phyloP scores from a whole-genome alignment of 35 echinoderm and acorn worm species.

The Anneissia japonica region DNA sequence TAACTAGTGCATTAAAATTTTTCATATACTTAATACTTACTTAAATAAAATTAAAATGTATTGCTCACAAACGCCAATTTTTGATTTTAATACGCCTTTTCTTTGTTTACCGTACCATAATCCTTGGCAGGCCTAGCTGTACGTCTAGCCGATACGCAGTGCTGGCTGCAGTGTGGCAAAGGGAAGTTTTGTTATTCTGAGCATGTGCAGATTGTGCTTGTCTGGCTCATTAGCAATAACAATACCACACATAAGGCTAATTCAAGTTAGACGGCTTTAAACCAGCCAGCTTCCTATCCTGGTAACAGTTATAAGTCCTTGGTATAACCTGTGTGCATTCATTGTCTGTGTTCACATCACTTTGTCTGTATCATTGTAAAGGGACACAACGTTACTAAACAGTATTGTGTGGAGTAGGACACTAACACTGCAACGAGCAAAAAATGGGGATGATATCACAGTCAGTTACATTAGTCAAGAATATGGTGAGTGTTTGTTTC shows the following conservation, averaged over 20 bases:
- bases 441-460: conserved; percentile 58
- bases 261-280: background rate
- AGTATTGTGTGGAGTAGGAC: conserved; percentile 39
- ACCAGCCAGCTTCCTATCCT: background rate
- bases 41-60: too few relatives aligned
- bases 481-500: conserved; percentile 48
- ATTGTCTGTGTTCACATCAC: too few relatives aligned
- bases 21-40: too few relatives aligned
- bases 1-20: too few relatives aligned
- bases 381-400: conserved; percentile 44
- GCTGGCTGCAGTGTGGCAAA: too few relatives aligned
- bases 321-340: background rate
- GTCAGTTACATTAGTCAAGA: conserved; percentile 73
- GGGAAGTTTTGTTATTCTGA: background rate
- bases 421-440: conserved; percentile 46
- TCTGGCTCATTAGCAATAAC: background rate
- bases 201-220: background rate
- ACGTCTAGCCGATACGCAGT: too few relatives aligned
- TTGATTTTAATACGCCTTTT: too few relatives aligned
- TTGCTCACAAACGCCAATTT: too few relatives aligned
- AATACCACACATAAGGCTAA: background rate
- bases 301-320: background rate
- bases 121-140: too few relatives aligned
- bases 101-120: too few relatives aligned
- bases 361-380: background rate